Evolutionary conservation across 2,113 vertebrate species (phyloP).

Genomic region (Oreochromis tanganicae): DNA sequence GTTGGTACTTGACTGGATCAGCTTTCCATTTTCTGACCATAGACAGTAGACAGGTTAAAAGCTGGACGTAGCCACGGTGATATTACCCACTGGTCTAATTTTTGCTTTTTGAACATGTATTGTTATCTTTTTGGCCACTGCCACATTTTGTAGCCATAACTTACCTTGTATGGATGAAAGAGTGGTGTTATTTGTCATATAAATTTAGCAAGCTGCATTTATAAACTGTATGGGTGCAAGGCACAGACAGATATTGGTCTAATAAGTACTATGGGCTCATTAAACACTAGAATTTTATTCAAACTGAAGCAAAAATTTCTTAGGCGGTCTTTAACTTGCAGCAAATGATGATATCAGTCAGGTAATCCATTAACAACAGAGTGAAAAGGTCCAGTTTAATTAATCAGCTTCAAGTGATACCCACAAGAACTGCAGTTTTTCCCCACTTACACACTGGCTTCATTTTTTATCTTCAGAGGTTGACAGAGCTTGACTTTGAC

Average conservation of each 20-base stretch:
- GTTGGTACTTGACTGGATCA: background rate
- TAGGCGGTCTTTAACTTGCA: background rate
- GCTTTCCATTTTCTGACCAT: background rate
- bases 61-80: background rate
- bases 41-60: background rate
- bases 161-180: background rate
- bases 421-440: background rate
- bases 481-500: background rate
- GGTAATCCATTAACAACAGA: background rate
- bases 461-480: background rate
- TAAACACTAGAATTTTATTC: background rate
- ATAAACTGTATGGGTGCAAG: fast-evolving
- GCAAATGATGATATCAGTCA: background rate
- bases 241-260: fast-evolving
- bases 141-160: background rate
- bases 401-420: background rate
- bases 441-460: fast-evolving
- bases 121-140: background rate
- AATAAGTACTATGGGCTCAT: background rate
- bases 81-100: background rate
- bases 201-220: background rate
- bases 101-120: background rate
- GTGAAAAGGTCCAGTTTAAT: background rate
- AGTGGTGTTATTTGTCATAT: background rate
- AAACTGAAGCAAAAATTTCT: background rate